Percentiles rank a stretch among this genome's conserved stretches.
Conservation (phyloP, 2,113 vertebrate species). For the Equus quagga region DNA sequence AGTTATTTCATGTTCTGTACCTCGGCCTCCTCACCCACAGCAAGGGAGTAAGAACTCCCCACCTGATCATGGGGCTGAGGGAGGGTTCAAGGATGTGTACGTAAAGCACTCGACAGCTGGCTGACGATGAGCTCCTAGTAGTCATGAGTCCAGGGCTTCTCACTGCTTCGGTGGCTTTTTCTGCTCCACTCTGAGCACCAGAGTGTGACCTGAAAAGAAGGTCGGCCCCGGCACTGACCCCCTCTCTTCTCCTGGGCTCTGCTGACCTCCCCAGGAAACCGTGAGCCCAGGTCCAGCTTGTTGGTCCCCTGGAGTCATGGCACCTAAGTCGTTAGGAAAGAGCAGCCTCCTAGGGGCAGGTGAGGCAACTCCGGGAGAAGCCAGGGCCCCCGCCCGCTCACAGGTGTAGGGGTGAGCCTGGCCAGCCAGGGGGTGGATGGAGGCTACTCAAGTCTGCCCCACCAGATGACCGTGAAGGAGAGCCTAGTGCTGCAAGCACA, state of each 20-base stretch:
- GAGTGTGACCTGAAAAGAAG: not conserved
- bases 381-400: not conserved
- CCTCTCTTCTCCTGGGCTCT: not conserved
- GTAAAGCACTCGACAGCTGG: not conserved
- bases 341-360: not conserved
- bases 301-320: not conserved
- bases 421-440: rapidly evolving
- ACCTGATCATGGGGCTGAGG: not conserved
- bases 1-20: rapidly evolving
- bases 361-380: not conserved
- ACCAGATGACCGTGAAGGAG: constrained; percentile 60
- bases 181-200: not conserved
- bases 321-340: not conserved
- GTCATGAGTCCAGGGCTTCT: not conserved
- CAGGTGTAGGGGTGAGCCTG: not conserved
- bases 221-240: not conserved
- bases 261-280: not conserved
- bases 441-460: not conserved
- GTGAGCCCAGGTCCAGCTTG: not conserved
- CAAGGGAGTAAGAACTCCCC: rapidly evolving
- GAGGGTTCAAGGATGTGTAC: rapidly evolving
- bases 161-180: not conserved
- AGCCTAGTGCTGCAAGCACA: constrained; percentile 72
- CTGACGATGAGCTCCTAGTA: rapidly evolving
- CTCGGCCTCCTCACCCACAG: not conserved